Evolutionary conservation across 2,888 invertebrate species (phyloP).

Genomic region (Scaptomyza reducta): DNA sequence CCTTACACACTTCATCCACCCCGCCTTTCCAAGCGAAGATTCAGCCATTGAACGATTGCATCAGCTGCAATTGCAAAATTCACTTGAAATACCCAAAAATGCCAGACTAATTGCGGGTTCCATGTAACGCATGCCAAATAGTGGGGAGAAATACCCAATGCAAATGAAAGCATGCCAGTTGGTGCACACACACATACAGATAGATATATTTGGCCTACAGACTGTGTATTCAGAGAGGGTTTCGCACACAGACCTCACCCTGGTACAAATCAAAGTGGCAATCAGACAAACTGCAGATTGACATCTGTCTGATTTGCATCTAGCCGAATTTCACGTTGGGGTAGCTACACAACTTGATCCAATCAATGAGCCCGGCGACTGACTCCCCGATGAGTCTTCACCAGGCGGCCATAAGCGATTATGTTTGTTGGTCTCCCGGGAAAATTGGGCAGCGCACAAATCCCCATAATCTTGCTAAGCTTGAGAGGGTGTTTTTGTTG

Average conservation of each 20-base stretch:
- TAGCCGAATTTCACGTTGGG: constrained; percentile 39
- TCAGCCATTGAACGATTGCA: constrained; percentile 36
- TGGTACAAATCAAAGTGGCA: constrained; percentile 58
- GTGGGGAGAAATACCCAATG: constrained; percentile 8
- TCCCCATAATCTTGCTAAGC: constrained; percentile 5
- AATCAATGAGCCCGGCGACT: constrained; percentile 47
- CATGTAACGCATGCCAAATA: constrained; percentile 28
- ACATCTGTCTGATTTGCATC: constrained; percentile 75
- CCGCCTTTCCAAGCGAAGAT: not conserved
- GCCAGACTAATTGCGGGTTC: constrained; percentile 46
- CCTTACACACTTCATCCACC: not conserved
- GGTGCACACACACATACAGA: constrained; percentile 3
- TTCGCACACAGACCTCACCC: constrained; percentile 10
- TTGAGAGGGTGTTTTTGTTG: constrained; percentile 31
- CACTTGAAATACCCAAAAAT: constrained; percentile 45
- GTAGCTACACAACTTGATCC: constrained; percentile 32
- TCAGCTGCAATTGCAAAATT: constrained; percentile 42
- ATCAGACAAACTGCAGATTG: constrained; percentile 72
- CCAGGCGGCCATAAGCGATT: constrained; percentile 74
- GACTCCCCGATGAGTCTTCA: constrained; percentile 70
- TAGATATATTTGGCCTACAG: constrained; percentile 1
- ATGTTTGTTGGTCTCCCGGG: constrained; percentile 77
- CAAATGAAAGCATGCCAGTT: constrained; percentile 42
- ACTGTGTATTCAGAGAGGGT: constrained; percentile 2
- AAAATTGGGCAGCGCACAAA: constrained; percentile 9